Percentiles rank a stretch among this genome's conserved stretches.
Evolutionary conservation across 2,888 invertebrate genomes (phyloP).

Genomic region (Leistus spinibarbis): DNA sequence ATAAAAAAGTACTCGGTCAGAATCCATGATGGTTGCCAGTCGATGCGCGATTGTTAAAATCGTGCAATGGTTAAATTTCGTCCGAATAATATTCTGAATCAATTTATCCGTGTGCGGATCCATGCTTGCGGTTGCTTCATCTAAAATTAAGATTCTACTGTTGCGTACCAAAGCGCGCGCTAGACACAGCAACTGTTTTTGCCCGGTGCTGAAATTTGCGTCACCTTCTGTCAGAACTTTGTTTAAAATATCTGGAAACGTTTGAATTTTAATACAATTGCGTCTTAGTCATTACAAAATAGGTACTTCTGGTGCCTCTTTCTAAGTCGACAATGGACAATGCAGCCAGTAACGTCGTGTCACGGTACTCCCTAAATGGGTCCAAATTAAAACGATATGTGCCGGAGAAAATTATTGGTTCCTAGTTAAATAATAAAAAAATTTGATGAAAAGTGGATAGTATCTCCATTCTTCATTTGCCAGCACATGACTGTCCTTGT

Average conservation of each 20-base stretch:
- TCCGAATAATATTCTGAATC: slow-evolving; percentile 63
- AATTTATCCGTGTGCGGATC: slow-evolving; percentile 65
- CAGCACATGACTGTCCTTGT: no score
- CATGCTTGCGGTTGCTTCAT: slow-evolving; percentile 65
- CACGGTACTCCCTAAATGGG: slow-evolving; percentile 63
- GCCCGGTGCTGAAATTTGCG: slow-evolving; percentile 78
- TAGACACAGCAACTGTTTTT: slow-evolving; percentile 79
- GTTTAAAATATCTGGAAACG: slow-evolving; percentile 62
- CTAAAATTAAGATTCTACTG: slow-evolving; percentile 72
- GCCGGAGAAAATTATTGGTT: slow-evolving; percentile 71
- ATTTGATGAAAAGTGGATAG: neutral
- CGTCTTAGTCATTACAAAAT: neutral
- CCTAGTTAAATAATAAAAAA: slow-evolving; percentile 48
- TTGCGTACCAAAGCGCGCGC: slow-evolving; percentile 78
- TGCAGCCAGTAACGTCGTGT: slow-evolving; percentile 48
- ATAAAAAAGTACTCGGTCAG: slow-evolving; percentile 57
- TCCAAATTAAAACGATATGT: slow-evolving; percentile 70
- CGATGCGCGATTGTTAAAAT: slow-evolving; percentile 71
- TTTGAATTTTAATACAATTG: neutral
- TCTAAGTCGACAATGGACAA: slow-evolving; percentile 55
- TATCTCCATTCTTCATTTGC: neutral
- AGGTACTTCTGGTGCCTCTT: neutral
- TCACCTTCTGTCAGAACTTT: slow-evolving; percentile 74
- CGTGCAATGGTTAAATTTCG: slow-evolving; percentile 62
- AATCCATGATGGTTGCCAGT: slow-evolving; percentile 69